A percentile compares a stretch with the other conserved stretches of the same genome.
These are phyloP conservation scores for Caenorhabditis becei DNA, from an alignment of 2,888 invertebrate genomes.

Conservation along the genomic window DNA sequence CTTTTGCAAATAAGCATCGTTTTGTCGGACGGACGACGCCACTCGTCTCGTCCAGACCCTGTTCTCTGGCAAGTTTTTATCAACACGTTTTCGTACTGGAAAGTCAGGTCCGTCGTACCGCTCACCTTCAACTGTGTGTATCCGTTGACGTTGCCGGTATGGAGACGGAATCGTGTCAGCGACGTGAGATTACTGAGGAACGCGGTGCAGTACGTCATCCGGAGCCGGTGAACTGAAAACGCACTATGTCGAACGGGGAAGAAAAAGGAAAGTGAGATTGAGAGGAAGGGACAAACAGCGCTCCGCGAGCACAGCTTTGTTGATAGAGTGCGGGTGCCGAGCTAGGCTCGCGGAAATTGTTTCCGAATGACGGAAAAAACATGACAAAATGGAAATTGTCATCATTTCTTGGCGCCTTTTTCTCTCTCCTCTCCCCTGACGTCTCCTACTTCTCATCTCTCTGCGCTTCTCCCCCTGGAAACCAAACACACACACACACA, in stretches of 20 bases:
- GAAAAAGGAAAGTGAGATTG: conserved; percentile 1
- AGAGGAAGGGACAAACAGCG: conserved; percentile 25
- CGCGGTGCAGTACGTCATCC: conserved; percentile 55
- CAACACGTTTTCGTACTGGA: conserved; percentile 13
- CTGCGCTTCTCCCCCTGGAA: conserved; percentile 18
- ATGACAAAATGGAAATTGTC: conserved; percentile 57
- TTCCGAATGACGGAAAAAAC: conserved; percentile 41
- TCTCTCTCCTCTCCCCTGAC: conserved; percentile 5
- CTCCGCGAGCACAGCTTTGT: conserved; percentile 24
- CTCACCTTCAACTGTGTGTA: conserved; percentile 80
- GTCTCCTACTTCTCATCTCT: conserved; percentile 39
- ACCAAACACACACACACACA: conserved; percentile 21
- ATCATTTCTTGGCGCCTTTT: conserved; percentile 43
- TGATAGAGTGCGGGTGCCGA: conserved; percentile 28
- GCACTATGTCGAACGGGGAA: too few relatives aligned
- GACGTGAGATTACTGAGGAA: conserved; percentile 64
- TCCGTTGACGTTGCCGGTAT: conserved; percentile 81
- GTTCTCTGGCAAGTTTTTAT: conserved; percentile 42
- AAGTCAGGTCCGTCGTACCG: not conserved
- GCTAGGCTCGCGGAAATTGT: conserved; percentile 1
- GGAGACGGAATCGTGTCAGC: conserved; percentile 75
- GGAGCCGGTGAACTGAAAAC: conserved; percentile 32
- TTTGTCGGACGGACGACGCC: conserved; percentile 6
- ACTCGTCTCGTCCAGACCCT: conserved; percentile 13
- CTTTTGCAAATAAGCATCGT: not conserved